These are phyloP conservation scores for Anodontia alba DNA, from an alignment of 2,888 invertebrate genomes.

Conservation along the genomic window DNA sequence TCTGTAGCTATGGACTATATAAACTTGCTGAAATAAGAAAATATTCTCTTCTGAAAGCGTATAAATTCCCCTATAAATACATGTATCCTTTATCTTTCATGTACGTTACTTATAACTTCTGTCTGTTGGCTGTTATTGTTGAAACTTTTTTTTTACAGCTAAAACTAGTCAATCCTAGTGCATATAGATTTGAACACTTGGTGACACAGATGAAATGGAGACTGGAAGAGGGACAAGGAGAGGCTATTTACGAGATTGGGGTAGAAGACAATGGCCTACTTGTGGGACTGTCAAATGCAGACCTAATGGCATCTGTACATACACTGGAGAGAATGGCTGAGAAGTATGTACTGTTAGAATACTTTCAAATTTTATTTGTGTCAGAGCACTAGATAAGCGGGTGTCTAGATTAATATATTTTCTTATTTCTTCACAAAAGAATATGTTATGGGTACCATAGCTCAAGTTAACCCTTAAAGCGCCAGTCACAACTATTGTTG, in stretches of 20 bases:
- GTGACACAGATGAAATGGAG: constrained; percentile 99
- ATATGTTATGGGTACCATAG: not conserved
- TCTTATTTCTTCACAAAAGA: not conserved
- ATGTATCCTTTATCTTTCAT: too few relatives aligned
- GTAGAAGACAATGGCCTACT: constrained; percentile 89
- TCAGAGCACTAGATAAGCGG: not conserved
- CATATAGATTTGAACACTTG: constrained; percentile 96
- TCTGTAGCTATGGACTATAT: too few relatives aligned
- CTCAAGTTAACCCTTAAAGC: too few relatives aligned
- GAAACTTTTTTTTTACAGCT: constrained; percentile 87
- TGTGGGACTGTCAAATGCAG: constrained; percentile 92
- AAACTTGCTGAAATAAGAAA: too few relatives aligned
- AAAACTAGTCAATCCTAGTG: constrained; percentile 96
- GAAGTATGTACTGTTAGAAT: constrained; percentile 84
- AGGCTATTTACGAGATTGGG: constrained; percentile 99
- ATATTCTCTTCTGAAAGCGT: too few relatives aligned
- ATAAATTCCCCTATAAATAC: too few relatives aligned
- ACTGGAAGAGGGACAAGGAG: constrained; percentile 96
- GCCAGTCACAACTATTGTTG: too few relatives aligned
- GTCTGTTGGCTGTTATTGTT: too few relatives aligned
- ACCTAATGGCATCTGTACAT: constrained; percentile 94
- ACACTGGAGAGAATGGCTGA: constrained; percentile 95
- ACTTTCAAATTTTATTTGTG: not conserved
- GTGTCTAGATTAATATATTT: not conserved
- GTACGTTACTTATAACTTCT: too few relatives aligned